Conservation (phyloP, 2,888 invertebrate species). For the Heliconius hortense region DNA sequence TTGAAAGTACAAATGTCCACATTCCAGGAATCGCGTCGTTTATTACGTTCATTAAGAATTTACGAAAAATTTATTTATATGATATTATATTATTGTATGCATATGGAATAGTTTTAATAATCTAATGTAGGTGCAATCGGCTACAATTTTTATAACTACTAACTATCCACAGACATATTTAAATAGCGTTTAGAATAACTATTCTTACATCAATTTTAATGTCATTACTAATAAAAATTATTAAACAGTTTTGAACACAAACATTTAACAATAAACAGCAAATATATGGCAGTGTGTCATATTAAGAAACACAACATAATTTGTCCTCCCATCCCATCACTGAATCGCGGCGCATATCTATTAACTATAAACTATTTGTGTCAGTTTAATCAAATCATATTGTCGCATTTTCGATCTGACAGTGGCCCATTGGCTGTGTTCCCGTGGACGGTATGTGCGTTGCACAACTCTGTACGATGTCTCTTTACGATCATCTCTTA, state of each 20-base stretch:
- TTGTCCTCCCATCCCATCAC: conserved; percentile 31
- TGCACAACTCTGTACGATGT: conserved; percentile 64
- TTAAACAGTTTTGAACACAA: not conserved
- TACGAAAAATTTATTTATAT: conserved; percentile 39
- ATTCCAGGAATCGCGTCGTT: conserved; percentile 63
- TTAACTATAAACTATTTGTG: conserved; percentile 42
- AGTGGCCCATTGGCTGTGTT: conserved; percentile 69
- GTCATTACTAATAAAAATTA: not conserved
- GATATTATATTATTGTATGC: conserved; percentile 41
- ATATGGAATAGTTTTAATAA: conserved; percentile 51
- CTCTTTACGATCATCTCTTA: conserved; percentile 45
- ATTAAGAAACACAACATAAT: conserved; percentile 15
- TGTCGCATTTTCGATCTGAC: conserved; percentile 55
- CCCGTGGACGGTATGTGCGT: conserved; percentile 64
- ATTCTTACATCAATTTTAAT: not conserved
- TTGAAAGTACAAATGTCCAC: conserved; percentile 49
- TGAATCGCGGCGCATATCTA: conserved; percentile 34
- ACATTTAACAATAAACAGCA: not conserved
- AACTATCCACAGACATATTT: not conserved
- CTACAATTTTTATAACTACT: not conserved
- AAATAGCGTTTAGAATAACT: not conserved
- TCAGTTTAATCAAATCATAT: conserved; percentile 49
- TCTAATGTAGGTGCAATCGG: conserved; percentile 22
- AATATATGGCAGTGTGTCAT: conserved; percentile 1
- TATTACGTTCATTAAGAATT: conserved; percentile 59